Conservation (phyloP, 2,888 invertebrate genomes). For the Bugula neritina region DNA sequence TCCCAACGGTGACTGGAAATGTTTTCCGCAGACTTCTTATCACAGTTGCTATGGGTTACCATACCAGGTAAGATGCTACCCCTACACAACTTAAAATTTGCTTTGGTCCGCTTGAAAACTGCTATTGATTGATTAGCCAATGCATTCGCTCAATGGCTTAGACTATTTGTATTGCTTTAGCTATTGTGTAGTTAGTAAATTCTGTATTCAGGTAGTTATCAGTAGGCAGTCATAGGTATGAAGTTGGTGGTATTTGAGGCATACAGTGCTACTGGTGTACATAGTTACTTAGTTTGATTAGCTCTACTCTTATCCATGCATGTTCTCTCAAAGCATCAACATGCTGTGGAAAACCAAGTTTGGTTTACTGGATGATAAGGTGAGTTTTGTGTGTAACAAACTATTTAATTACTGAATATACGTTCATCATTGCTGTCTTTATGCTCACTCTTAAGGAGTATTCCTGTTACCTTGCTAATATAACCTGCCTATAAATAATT, state of each 20-base stretch:
- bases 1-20: conserved; percentile 25
- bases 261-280: too few species aligned
- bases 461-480: too few species aligned
- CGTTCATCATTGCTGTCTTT: too few species aligned
- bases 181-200: too few species aligned
- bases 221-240: too few species aligned
- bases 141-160: conserved; percentile 13
- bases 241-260: too few species aligned
- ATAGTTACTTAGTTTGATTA: too few species aligned
- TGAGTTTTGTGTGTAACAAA: too few species aligned
- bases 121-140: conserved; percentile 14
- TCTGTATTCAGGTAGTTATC: background rate
- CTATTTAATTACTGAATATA: too few species aligned
- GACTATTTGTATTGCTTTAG: conserved; percentile 17
- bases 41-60: conserved; percentile 49
- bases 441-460: too few species aligned
- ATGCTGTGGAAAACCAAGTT: background rate
- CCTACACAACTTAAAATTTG: background rate
- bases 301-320: too few species aligned
- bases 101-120: conserved; percentile 8
- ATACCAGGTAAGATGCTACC: conserved; percentile 41
- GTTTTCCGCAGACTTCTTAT: conserved; percentile 37
- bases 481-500: too few species aligned
- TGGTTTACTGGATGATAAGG: background rate
- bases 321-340: background rate